A percentile compares a stretch with the other conserved stretches of the same genome.
Conservation (phyloP, 2,113 vertebrate genomes). For the rabbit (Oryctolagus cuniculus) region DNA sequence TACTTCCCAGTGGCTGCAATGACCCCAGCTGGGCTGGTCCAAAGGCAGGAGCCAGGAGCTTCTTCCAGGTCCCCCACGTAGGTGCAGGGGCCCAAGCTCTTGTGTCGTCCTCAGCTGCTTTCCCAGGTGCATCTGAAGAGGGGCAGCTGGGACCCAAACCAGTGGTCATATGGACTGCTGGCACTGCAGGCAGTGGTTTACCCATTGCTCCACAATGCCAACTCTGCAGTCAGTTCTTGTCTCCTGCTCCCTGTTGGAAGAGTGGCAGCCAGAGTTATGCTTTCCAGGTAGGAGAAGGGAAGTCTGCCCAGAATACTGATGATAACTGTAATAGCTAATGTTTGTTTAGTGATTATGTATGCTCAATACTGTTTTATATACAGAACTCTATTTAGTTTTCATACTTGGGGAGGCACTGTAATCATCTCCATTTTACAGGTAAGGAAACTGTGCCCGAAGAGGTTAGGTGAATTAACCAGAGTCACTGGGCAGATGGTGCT, state of each 20-base stretch:
- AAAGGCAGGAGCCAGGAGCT: too few species aligned
- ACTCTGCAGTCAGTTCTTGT: background rate
- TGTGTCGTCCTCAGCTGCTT: too few species aligned
- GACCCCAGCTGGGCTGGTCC: too few species aligned
- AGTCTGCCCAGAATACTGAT: background rate
- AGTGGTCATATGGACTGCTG: too few species aligned
- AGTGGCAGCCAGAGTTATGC: background rate
- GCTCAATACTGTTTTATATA: background rate
- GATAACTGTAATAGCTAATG: background rate
- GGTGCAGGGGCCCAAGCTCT: too few species aligned
- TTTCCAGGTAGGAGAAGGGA: background rate
- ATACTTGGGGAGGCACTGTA: background rate
- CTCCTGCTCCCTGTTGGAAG: background rate
- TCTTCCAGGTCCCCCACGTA: too few species aligned
- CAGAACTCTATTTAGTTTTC: background rate
- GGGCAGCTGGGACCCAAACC: too few species aligned
- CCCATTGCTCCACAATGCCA: too few species aligned
- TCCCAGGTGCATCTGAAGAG: too few species aligned
- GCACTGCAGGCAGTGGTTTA: too few species aligned
- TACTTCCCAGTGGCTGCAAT: too few species aligned
- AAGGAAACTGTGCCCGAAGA: background rate
- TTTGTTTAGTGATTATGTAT: background rate
- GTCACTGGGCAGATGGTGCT: background rate
- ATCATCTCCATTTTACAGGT: background rate
- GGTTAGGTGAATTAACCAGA: background rate